phyloP scores from a whole-genome alignment of 2,113 vertebrate genomes.

The Lagopus leucura region DNA sequence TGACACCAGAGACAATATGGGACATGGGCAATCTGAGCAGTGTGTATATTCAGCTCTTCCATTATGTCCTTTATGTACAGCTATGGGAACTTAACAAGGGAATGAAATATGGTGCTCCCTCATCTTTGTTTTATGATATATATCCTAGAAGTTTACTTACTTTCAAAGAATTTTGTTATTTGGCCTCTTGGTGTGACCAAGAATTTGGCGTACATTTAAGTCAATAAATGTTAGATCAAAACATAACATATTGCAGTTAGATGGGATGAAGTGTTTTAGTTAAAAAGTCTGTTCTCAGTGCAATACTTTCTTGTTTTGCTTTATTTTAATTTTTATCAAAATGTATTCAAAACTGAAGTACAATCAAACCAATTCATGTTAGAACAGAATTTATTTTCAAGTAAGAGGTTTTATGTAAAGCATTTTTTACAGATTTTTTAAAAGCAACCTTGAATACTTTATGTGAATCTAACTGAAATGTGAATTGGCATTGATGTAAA shows the following conservation, averaged over 20 bases:
- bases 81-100: neutral
- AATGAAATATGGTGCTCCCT: neutral
- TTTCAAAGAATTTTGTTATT: neutral
- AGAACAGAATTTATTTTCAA: neutral
- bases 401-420: neutral
- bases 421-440: neutral
- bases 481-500: constrained; percentile 12
- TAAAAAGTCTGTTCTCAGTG: neutral
- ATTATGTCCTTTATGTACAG: neutral
- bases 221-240: neutral
- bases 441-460: constrained; percentile 10
- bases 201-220: neutral
- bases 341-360: neutral
- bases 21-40: neutral
- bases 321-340: neutral
- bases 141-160: neutral
- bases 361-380: neutral
- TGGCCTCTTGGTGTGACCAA: neutral
- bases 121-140: neutral
- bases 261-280: neutral
- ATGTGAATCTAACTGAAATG: constrained; percentile 1
- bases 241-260: neutral
- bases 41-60: neutral
- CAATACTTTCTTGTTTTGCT: neutral
- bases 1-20: neutral